Evolutionary conservation across 2,797 vertebrate genomes (phyloP), one percentile per base, ranked within the genome.

Genomic region (Australoheros facetus): DNA sequence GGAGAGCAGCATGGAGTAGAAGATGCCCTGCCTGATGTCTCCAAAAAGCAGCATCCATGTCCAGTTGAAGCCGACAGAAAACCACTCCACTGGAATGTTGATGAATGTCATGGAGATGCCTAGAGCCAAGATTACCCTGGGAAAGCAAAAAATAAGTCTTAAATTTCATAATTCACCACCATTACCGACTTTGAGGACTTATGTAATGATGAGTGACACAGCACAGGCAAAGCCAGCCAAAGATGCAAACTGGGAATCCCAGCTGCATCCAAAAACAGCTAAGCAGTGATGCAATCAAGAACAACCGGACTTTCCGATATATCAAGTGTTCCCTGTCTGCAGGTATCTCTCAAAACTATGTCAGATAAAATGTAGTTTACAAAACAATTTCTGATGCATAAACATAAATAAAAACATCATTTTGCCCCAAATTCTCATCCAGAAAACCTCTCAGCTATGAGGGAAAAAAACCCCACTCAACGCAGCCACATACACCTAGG

Each of bases 31-130:
- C 14, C 98, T 95, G 79, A 99, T 98, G 89, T 99, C 98, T 56
- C 97, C 97, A 0, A 99, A 99, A 11, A 99, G 93, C 75, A 99
- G 92, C 98, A 99, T 99, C 98, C 98, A 99, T 0, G 97, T 99
- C 98, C 98, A 99, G 92, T 99, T 95, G 82, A 98, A 99, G 9
- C 98, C 97, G 0, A 99, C 95, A 21, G 98, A 99, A 93, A 99
- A 98, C 98, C 98, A 99, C 84, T 99, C 98, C 84, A 99, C 98
- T 0, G 98, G 98, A 84, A 99, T 96, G 91, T 99, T 99, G 89
- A 99, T 99, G 92, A 99, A 99, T 0, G 98, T 99, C 98, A 99
- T 99, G 66, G 98, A 99, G 87, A 99, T 97, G 4, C 98, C 98
- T 86, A 99, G 92, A 72, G 97, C 97, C 23, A 99, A 97, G 93